Percentiles rank a stretch among this genome's conserved stretches.
These are phyloP conservation scores for Drosophila truncata DNA, from an alignment of 1,140 invertebrate species.

Conservation along the genomic window DNA sequence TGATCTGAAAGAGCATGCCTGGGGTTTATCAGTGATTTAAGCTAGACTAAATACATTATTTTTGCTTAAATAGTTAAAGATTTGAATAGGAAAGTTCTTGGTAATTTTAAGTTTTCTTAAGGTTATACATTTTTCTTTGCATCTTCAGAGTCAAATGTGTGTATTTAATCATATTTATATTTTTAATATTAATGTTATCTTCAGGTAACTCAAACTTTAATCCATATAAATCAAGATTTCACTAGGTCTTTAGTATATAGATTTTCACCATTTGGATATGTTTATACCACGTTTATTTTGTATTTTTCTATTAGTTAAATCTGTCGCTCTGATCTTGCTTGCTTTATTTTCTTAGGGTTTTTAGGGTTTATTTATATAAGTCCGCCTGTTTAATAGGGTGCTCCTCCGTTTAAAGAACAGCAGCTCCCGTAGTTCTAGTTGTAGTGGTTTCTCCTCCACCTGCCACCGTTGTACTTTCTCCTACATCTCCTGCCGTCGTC, in stretches of 20 bases:
- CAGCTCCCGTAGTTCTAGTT: not conserved
- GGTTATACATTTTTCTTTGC: not conserved
- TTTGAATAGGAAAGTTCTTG: not conserved
- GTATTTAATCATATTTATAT: not conserved
- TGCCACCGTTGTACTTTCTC: not conserved
- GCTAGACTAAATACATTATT: not conserved
- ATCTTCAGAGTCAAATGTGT: too few species aligned
- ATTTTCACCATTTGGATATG: too few species aligned
- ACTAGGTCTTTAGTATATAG: not conserved
- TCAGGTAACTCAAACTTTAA: not conserved
- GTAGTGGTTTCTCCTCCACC: not conserved
- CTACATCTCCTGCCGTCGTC: not conserved
- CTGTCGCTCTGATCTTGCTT: not conserved
- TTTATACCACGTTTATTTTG: not conserved
- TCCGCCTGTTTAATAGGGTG: constrained; percentile 1
- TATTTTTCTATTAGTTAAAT: not conserved
- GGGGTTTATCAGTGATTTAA: constrained; percentile 3
- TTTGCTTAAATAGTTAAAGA: not conserved
- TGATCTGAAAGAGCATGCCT: constrained; percentile 17
- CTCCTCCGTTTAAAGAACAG: not conserved
- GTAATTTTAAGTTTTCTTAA: not conserved
- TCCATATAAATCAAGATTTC: not conserved
- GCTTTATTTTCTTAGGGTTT: constrained; percentile 16
- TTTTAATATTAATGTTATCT: too few species aligned
- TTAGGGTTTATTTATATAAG: constrained; percentile 7